A percentile compares a stretch with the other conserved stretches of the same genome.
These are phyloP conservation scores for Sminthurinus aureus DNA, from an alignment of 2,888 invertebrate species.

Conservation along the genomic window DNA sequence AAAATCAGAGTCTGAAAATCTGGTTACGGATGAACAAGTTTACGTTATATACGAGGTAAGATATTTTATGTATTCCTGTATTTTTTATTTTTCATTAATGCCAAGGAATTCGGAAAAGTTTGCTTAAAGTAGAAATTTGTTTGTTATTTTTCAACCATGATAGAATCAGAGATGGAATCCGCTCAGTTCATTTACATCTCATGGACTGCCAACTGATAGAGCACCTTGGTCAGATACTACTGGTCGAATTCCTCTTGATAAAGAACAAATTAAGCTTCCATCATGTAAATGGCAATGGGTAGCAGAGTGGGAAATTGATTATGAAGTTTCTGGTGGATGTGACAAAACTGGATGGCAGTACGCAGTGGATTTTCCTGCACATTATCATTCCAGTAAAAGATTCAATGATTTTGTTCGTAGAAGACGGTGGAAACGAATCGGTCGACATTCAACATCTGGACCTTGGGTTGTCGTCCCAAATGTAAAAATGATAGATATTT, in stretches of 20 bases:
- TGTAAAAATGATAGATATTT: constrained; percentile 81
- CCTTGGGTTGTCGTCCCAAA: constrained; percentile 91
- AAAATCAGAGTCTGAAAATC: constrained; percentile 42
- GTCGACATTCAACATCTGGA: constrained; percentile 81
- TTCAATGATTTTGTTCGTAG: constrained; percentile 89
- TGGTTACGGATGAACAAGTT: constrained; percentile 78
- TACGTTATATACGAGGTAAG: constrained; percentile 93
- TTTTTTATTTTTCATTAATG: too few species aligned
- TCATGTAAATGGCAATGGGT: constrained; percentile 91
- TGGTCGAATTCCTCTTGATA: constrained; percentile 81
- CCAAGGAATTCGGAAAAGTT: too few species aligned
- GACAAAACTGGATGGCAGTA: constrained; percentile 96
- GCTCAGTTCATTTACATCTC: constrained; percentile 83
- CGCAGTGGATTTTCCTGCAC: constrained; percentile 88
- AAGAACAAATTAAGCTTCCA: constrained; percentile 84
- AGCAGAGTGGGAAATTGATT: constrained; percentile 93
- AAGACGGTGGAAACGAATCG: constrained; percentile 83
- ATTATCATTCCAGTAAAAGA: constrained; percentile 83
- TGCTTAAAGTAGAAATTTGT: too few species aligned
- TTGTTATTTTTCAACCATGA: too few species aligned
- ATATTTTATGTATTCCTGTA: too few species aligned
- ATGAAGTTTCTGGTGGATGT: constrained; percentile 86
- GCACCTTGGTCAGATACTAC: constrained; percentile 90
- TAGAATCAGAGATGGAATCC: constrained; percentile 91
- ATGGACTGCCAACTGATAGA: constrained; percentile 82